Percentiles rank a stretch among this genome's conserved stretches.
Conservation (phyloP, 2,113 vertebrate species). For the Prolemur simus region DNA sequence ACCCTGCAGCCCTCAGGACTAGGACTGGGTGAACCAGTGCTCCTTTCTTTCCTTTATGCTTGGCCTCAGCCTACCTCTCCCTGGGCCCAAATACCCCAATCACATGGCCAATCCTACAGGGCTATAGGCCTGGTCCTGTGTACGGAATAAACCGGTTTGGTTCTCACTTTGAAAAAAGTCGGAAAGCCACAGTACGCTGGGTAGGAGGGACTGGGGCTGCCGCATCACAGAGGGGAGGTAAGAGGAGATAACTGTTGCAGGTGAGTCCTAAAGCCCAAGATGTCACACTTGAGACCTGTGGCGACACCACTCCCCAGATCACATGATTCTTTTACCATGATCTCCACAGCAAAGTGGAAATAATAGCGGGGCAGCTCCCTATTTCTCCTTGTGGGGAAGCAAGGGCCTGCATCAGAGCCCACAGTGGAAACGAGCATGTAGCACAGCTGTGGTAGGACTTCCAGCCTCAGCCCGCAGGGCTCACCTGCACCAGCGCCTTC, state of each 20-base stretch:
- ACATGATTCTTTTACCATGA: background rate
- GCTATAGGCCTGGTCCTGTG: background rate
- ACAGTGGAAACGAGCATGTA: fast-evolving
- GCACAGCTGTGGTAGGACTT: fast-evolving
- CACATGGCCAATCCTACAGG: background rate
- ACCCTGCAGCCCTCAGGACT: background rate
- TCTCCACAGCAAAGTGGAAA: background rate
- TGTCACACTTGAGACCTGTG: background rate
- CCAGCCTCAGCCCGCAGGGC: background rate
- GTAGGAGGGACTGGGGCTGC: background rate
- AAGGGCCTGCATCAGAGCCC: background rate
- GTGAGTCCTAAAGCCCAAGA: too few species aligned
- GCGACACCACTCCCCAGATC: background rate
- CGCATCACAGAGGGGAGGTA: background rate
- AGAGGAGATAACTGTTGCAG: background rate
- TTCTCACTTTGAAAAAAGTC: background rate
- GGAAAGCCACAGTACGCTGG: background rate
- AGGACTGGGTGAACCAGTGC: background rate
- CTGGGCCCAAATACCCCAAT: background rate
- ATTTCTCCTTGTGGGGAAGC: background rate
- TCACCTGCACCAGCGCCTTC: background rate
- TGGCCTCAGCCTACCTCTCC: background rate
- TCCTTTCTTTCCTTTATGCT: background rate
- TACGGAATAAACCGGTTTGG: conserved; percentile 42
- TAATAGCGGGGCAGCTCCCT: background rate